Conservation (phyloP, 2,113 vertebrate genomes). For the Cyanistes caeruleus region DNA sequence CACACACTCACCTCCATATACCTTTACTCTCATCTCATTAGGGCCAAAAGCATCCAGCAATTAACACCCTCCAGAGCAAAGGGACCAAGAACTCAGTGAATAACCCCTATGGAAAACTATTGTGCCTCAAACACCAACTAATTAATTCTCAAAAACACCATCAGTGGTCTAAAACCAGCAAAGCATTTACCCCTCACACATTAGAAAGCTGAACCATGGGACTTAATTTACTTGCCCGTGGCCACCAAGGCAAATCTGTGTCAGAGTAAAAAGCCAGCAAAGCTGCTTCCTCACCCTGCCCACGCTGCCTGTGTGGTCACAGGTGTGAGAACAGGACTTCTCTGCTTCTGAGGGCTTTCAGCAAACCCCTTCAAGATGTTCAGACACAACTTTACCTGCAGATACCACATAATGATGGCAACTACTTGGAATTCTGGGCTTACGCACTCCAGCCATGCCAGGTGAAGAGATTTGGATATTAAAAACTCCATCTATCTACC, state of each 20-base stretch:
- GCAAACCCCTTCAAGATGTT: not conserved
- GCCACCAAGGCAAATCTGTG: not conserved
- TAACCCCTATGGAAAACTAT: not conserved
- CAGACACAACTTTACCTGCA: not conserved
- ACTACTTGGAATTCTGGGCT: not conserved
- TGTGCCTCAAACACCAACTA: not conserved
- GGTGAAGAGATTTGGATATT: not conserved
- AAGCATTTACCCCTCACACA: not conserved
- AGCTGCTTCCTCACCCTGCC: not conserved
- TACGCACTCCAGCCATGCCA: fast-evolving
- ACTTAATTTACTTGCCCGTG: not conserved
- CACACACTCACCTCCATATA: not conserved
- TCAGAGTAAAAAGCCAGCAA: not conserved
- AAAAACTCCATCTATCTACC: not conserved
- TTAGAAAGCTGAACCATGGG: not conserved
- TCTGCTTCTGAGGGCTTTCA: not conserved
- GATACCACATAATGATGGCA: not conserved
- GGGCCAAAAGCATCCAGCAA: not conserved
- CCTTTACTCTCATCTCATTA: not conserved
- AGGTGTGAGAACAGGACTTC: not conserved
- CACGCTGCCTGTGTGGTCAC: not conserved
- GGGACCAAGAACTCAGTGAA: not conserved
- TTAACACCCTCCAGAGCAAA: not conserved
- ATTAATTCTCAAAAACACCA: not conserved
- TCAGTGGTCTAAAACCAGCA: not conserved